A percentile compares a stretch with the other conserved stretches of the same genome.
Evolutionary conservation across 2,888 invertebrate species (phyloP).

Genomic region (Acheta domesticus): DNA sequence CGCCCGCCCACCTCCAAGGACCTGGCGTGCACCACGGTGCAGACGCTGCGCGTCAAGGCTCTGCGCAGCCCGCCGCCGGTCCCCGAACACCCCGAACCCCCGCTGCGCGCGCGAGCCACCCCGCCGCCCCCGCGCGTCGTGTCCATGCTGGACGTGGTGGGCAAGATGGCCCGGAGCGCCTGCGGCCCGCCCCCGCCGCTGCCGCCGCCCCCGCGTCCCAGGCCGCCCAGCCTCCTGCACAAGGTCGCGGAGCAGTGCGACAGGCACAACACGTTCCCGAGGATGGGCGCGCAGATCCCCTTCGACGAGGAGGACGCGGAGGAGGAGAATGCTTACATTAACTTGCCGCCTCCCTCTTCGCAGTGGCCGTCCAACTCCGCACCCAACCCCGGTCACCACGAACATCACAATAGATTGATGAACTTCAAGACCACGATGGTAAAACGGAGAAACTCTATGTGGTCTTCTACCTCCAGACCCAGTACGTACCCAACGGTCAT

Average conservation of each 20-base stretch:
- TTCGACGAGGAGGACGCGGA: background rate
- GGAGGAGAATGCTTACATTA: background rate
- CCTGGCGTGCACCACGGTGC: slow-evolving; percentile 47
- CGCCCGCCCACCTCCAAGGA: slow-evolving; percentile 22
- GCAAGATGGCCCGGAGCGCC: background rate
- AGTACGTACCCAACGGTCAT: background rate
- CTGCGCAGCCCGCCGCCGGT: slow-evolving; percentile 43
- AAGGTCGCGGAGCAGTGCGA: background rate
- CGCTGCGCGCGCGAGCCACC: background rate
- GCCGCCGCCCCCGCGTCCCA: background rate
- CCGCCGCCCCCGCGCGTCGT: slow-evolving; percentile 5
- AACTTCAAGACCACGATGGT: slow-evolving; percentile 18
- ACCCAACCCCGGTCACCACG: background rate
- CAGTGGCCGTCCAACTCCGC: background rate
- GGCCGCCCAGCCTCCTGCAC: background rate
- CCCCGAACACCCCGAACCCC: background rate
- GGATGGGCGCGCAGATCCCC: background rate
- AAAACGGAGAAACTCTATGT: slow-evolving; percentile 27
- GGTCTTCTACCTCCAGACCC: slow-evolving; percentile 27
- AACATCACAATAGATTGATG: background rate
- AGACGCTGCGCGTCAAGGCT: slow-evolving; percentile 43
- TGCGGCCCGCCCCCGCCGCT: background rate
- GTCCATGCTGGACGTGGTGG: slow-evolving; percentile 26
- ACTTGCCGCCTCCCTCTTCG: background rate
- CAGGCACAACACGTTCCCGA: background rate